Evolutionary conservation across 2,888 invertebrate genomes (phyloP), one percentile per base, ranked within the genome.

Genomic region (Dioctria rufipes): DNA sequence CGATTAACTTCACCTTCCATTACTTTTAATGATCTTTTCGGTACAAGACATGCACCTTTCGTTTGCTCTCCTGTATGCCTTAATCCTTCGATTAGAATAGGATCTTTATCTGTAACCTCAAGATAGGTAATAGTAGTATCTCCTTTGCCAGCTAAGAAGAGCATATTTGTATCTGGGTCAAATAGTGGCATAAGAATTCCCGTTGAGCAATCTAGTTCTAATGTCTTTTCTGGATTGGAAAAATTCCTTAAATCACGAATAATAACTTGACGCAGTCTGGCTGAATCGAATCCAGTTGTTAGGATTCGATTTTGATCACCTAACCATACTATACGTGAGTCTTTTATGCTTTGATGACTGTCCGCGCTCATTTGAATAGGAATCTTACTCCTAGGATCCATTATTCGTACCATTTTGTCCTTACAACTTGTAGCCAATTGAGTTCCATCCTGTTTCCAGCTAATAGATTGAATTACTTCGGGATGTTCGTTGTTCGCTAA

Each of bases 1-100:
- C 98, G 90, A 89, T 98, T 97, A 4, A 98, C 98, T 90, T 98
- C 98, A 0, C 97, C 98, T 85, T 96, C 95, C 98, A 98, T 98
- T n/a, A 98, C 96, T 85, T 95, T 94, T 58, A 98, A 90, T 0
- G 96, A 96, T 81, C 97, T 91, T 90, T 98, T 98, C 5, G 98
- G 96, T 67, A 98, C 95, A 83, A 98, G 88, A 85, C 97, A 96
- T 3, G 96, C 96, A 4, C 98, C 98, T 87, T 98, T 97, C 0
- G 97, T 97, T 89, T 98, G 98, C 86, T 98, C 97, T n/a, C 96
- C 94, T 37, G 95, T 95, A 90, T 96, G 96, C 80, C 95, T 91
- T 82, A 95, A 89, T 39, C 98, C 97, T 88, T 97, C 96, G 80
- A 95, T 94, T n/a, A 98, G 89, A 88, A 93, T 96, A 0, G 98